Evolutionary conservation across 2,888 invertebrate genomes (phyloP).

Genomic region (Lamellibrachia columna): DNA sequence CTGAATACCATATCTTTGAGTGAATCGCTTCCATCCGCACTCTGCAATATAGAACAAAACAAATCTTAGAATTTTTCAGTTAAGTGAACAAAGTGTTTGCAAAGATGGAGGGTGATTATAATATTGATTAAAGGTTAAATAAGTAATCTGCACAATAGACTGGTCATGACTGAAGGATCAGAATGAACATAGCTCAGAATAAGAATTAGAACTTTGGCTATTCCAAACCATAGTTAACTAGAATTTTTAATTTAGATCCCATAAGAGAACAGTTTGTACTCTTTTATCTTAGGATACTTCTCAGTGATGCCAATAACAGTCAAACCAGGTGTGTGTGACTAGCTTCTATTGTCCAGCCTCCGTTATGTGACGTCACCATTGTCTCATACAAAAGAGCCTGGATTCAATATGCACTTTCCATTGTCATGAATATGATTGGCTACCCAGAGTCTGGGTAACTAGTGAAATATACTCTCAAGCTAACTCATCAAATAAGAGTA

Average conservation of each 20-base stretch:
- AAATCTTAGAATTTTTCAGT: background rate
- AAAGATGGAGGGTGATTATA: background rate
- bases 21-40: background rate
- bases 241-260: too few relatives aligned
- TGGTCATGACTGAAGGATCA: background rate
- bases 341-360: too few relatives aligned
- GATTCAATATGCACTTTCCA: too few relatives aligned
- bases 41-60: background rate
- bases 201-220: background rate
- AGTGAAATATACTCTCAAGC: too few relatives aligned
- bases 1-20: background rate
- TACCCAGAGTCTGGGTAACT: too few relatives aligned
- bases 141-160: background rate
- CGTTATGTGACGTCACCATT: too few relatives aligned
- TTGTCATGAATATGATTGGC: too few relatives aligned
- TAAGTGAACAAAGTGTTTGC: background rate
- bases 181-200: background rate
- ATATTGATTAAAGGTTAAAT: background rate
- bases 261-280: too few relatives aligned
- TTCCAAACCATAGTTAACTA: background rate
- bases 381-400: too few relatives aligned
- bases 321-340: background rate
- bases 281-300: too few relatives aligned
- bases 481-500: too few relatives aligned
- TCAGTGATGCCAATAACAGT: background rate